A percentile compares a stretch with the other conserved stretches of the same genome.
phyloP scores from a whole-genome alignment of 2,888 invertebrate species.

The Gandaritis pyraliata region DNA sequence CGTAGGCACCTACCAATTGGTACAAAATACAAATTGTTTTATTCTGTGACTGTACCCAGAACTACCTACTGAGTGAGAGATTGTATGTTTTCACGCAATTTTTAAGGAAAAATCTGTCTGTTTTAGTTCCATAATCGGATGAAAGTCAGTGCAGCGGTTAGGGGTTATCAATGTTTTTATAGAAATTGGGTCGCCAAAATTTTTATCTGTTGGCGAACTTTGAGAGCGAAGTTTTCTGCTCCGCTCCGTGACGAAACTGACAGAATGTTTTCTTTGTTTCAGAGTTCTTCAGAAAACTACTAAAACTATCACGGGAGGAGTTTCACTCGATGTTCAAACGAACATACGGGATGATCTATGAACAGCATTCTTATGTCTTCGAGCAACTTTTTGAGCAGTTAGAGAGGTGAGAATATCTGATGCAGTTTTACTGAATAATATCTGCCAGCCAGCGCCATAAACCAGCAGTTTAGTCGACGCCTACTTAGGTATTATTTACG shows the following conservation, averaged over 20 bases:
- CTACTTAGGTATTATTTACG: neutral
- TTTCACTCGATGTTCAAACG: constrained; percentile 98
- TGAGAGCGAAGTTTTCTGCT: neutral
- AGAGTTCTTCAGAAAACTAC: constrained; percentile 95
- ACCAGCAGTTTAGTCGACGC: neutral
- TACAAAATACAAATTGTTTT: constrained; percentile 3
- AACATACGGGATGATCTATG: constrained; percentile 97
- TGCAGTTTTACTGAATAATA: neutral
- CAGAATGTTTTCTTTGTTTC: constrained; percentile 63
- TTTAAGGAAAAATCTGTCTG: neutral
- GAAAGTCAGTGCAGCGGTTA: too few species aligned
- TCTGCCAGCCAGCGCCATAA: neutral
- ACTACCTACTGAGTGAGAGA: neutral
- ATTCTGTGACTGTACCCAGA: constrained; percentile 14
- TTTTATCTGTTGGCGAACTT: neutral
- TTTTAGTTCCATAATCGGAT: too few species aligned
- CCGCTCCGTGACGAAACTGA: neutral
- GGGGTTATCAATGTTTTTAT: too few species aligned
- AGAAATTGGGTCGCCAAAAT: neutral
- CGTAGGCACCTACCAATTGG: constrained; percentile 6
- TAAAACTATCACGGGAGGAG: constrained; percentile 92
- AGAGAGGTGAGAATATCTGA: constrained; percentile 81
- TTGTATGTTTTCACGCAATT: neutral
- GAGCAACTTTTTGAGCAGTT: constrained; percentile 95
- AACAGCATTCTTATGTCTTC: constrained; percentile 96